These are phyloP conservation scores for Amblyornis subalaris DNA, from an alignment of 2,113 vertebrate genomes.

Conservation along the genomic window DNA sequence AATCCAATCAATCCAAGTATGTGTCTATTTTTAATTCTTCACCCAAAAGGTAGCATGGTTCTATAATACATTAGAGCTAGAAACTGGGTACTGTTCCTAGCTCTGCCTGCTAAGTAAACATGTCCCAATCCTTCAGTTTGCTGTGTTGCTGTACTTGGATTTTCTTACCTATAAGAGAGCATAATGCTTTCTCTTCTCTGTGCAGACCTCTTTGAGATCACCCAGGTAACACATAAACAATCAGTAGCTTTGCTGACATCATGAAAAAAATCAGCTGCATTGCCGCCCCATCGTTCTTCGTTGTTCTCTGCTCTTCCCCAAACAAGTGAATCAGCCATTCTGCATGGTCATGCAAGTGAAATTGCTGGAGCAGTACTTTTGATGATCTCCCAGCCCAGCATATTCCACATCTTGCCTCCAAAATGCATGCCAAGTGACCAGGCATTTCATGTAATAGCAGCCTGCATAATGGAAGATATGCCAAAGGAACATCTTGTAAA, in stretches of 20 bases:
- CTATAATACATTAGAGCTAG: background rate
- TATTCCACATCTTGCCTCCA: background rate
- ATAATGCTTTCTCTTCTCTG: background rate
- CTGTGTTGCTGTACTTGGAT: background rate
- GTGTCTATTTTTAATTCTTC: background rate
- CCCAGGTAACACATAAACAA: background rate
- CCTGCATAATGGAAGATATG: background rate
- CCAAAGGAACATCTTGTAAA: background rate
- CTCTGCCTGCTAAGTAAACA: background rate
- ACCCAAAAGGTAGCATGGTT: background rate
- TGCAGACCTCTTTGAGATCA: background rate
- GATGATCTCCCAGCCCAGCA: background rate
- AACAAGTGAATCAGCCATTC: background rate
- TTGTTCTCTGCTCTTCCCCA: background rate
- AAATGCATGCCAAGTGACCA: background rate
- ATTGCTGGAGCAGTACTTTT: background rate
- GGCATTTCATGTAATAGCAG: background rate
- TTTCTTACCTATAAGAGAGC: background rate
- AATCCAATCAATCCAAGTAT: background rate
- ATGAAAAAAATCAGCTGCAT: background rate
- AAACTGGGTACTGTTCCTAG: background rate
- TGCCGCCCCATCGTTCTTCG: background rate
- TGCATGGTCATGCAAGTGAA: background rate
- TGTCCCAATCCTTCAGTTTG: background rate
- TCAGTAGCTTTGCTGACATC: background rate